Evolutionary conservation across 2,797 vertebrate species (phyloP).

Genomic region (Peromyscus melanophrys): DNA sequence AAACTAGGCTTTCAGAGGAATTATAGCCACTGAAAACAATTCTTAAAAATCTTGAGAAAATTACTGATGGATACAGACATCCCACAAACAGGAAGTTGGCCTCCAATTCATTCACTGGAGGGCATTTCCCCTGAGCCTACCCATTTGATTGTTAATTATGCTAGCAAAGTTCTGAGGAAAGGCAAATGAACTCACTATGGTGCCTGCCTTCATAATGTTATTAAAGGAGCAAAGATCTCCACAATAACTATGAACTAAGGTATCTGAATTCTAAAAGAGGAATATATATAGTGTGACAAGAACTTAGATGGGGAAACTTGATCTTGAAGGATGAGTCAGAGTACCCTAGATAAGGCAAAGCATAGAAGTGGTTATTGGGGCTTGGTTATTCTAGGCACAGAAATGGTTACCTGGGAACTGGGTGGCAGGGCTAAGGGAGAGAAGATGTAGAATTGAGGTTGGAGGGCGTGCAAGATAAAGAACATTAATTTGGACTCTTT

Average conservation of each 20-base stretch:
- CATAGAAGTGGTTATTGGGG: background rate
- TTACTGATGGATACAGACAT: background rate
- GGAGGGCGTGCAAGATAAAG: background rate
- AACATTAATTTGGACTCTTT: background rate
- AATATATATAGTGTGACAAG: background rate
- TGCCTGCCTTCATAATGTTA: background rate
- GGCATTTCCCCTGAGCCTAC: background rate
- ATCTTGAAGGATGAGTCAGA: slow-evolving; percentile 54
- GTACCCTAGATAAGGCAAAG: background rate
- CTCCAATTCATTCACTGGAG: background rate
- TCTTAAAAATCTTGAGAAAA: background rate
- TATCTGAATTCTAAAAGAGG: background rate
- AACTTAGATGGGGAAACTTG: background rate
- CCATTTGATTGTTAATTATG: background rate
- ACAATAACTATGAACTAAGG: slow-evolving; percentile 34
- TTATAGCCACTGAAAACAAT: background rate
- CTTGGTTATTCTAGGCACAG: slow-evolving; percentile 36
- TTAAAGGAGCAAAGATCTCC: background rate
- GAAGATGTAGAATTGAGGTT: background rate
- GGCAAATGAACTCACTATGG: background rate
- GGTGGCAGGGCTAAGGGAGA: background rate
- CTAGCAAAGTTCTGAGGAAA: background rate
- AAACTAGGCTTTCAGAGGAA: slow-evolving; percentile 45
- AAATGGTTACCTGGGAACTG: background rate
- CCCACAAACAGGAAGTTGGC: slow-evolving; percentile 22